Evolutionary conservation across 1,140 invertebrate species (phyloP).

Genomic region (Teleopsis dalmanni): DNA sequence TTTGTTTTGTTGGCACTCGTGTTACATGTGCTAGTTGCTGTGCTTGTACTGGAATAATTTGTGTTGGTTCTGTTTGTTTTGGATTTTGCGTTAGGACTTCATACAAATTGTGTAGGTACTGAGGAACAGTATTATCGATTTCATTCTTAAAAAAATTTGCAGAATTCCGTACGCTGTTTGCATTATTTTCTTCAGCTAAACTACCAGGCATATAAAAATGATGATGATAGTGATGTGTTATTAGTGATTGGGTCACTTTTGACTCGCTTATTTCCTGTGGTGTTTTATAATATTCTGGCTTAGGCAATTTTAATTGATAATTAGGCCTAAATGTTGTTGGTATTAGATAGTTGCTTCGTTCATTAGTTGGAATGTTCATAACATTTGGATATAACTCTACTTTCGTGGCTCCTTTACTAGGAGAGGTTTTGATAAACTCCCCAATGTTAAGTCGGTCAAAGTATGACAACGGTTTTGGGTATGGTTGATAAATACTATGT

Average conservation of each 20-base stretch:
- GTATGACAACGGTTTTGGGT: conserved; percentile 15
- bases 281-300: conserved; percentile 13
- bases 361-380: conserved; percentile 16
- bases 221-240: conserved; percentile 44
- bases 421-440: conserved; percentile 25
- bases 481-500: conserved; percentile 26
- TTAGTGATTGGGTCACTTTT: neutral
- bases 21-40: conserved; percentile 12
- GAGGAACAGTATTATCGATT: neutral
- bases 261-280: neutral
- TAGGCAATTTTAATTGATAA: conserved; percentile 25
- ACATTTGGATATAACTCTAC: conserved; percentile 27
- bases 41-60: conserved; percentile 1
- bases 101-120: neutral
- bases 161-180: neutral
- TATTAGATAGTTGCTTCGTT: conserved; percentile 17
- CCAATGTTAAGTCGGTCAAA: conserved; percentile 31
- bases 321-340: conserved; percentile 35
- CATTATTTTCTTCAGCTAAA: neutral
- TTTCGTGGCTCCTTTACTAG: conserved; percentile 16
- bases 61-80: too few species aligned
- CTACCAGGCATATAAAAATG: conserved; percentile 40
- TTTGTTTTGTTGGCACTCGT: conserved; percentile 8
- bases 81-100: neutral
- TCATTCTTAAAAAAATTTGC: neutral